These are phyloP conservation scores for Ibidorhyncha struthersii DNA, from an alignment of 2,113 vertebrate genomes.

Conservation along the genomic window DNA sequence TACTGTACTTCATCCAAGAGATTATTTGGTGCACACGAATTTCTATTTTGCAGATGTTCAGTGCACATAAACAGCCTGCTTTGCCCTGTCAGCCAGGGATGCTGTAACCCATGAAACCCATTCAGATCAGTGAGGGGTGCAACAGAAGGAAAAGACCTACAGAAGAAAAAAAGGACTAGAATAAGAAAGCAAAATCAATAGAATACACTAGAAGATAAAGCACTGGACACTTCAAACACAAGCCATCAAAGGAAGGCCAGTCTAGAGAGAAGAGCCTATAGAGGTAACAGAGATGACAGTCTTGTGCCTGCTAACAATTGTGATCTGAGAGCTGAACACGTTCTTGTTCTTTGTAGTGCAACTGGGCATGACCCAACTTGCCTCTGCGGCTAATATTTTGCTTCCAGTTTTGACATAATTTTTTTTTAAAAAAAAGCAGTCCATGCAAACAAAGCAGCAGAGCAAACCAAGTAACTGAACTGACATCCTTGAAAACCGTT, in stretches of 20 bases:
- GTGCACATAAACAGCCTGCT: not conserved
- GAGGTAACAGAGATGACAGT: not conserved
- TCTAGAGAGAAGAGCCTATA: not conserved
- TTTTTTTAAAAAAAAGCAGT: not conserved
- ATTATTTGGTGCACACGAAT: not conserved
- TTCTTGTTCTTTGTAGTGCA: slow-evolving; percentile 13
- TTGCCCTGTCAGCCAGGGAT: not conserved
- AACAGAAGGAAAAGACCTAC: not conserved
- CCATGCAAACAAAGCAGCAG: not conserved
- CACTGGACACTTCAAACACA: slow-evolving; percentile 36
- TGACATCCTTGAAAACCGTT: not conserved
- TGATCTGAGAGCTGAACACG: not conserved
- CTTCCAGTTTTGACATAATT: slow-evolving; percentile 20
- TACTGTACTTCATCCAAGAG: not conserved
- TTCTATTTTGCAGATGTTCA: slow-evolving; percentile 4
- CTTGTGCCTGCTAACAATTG: not conserved
- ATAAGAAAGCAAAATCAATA: slow-evolving; percentile 35
- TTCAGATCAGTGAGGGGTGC: not conserved
- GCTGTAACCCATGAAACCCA: not conserved
- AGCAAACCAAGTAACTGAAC: slow-evolving; percentile 6
- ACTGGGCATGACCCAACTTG: slow-evolving; percentile 18
- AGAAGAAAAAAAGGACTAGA: not conserved
- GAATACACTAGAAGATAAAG: slow-evolving; percentile 22
- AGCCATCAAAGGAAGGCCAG: slow-evolving; percentile 40
- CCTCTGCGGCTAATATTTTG: slow-evolving; percentile 16